These are phyloP conservation scores for Hozukius guyotensis DNA, from an alignment of 2,797 vertebrate genomes.

Conservation along the genomic window DNA sequence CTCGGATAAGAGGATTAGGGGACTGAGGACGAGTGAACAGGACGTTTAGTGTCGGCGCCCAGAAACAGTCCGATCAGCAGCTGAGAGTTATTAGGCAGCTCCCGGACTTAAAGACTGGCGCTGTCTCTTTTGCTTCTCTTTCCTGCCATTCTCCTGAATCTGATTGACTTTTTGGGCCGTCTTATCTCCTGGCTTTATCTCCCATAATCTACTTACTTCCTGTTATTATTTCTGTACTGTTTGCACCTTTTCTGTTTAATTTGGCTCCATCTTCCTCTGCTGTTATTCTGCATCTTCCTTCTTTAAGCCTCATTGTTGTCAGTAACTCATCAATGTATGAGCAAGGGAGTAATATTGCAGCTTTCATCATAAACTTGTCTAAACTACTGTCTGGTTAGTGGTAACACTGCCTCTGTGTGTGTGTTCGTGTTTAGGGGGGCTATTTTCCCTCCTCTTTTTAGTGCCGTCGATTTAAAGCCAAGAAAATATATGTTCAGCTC, in stretches of 20 bases:
- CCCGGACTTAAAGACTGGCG: slow-evolving; percentile 38
- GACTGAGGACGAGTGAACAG: slow-evolving; percentile 60
- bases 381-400: slow-evolving; percentile 40
- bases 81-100: slow-evolving; percentile 65
- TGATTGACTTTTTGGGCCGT: not conserved
- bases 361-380: slow-evolving; percentile 53
- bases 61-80: slow-evolving; percentile 70
- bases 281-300: not conserved
- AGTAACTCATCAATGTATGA: slow-evolving; percentile 49
- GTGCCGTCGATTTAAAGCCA: slow-evolving; percentile 59
- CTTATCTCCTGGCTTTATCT: not conserved
- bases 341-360: slow-evolving; percentile 44
- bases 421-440: not conserved
- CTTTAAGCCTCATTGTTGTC: slow-evolving; percentile 16
- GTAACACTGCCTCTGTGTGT: not conserved
- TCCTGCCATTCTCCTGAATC: not conserved
- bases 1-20: slow-evolving; percentile 74
- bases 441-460: slow-evolving; percentile 45
- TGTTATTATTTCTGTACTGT: not conserved
- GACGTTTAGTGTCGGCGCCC: slow-evolving; percentile 59
- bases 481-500: slow-evolving; percentile 67
- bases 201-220: not conserved
- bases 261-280: slow-evolving; percentile 6
- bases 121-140: slow-evolving; percentile 33
- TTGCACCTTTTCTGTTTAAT: not conserved